Evolutionary conservation across 2,113 vertebrate species (phyloP).

Genomic region (Triplophysa tibetana): DNA sequence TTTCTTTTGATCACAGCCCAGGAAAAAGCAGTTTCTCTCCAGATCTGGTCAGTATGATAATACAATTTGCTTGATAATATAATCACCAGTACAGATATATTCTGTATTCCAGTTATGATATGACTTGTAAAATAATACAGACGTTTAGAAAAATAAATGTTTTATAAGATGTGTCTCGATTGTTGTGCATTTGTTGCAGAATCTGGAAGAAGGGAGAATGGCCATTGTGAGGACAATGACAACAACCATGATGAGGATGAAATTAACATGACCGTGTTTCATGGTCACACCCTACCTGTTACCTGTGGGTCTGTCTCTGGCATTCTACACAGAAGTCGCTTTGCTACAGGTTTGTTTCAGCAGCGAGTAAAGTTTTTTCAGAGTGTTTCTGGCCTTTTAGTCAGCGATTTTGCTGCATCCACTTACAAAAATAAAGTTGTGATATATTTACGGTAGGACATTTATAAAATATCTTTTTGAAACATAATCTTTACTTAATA

Average conservation of each 20-base stretch:
- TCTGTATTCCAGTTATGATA: background rate
- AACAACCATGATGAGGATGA: background rate
- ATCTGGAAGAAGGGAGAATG: background rate
- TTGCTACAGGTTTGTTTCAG: constrained; percentile 36
- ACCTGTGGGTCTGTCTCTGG: constrained; percentile 6
- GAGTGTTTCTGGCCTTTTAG: no score
- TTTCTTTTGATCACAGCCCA: background rate
- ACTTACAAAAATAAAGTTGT: no score
- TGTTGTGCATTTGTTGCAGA: constrained; percentile 17
- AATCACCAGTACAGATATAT: background rate
- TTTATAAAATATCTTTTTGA: no score
- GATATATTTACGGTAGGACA: no score
- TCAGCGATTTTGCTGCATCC: no score
- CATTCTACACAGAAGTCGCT: constrained; percentile 32
- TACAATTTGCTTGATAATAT: no score
- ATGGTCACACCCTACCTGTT: constrained; percentile 5
- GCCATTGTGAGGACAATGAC: background rate
- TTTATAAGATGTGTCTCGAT: background rate
- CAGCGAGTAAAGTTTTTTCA: no score
- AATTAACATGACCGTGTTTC: constrained; percentile 11
- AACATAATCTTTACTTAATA: no score
- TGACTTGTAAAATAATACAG: background rate
- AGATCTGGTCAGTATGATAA: background rate
- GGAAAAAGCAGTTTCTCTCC: background rate
- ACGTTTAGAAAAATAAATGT: background rate